Evolutionary conservation across 2,113 vertebrate genomes (phyloP).

Genomic region (Phycodurus eques): DNA sequence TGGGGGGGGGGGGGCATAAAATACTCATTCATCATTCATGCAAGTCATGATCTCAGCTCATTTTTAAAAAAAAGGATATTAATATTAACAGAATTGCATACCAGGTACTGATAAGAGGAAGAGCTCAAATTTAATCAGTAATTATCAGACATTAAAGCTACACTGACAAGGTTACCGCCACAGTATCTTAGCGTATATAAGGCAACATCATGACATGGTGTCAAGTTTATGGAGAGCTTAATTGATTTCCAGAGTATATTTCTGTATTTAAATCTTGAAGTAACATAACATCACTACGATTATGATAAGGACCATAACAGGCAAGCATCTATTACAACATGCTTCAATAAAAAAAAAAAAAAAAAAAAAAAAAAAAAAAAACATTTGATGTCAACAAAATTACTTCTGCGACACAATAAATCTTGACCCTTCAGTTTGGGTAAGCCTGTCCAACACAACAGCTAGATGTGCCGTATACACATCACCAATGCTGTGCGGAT

Average conservation of each 20-base stretch:
- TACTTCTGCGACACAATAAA: no score
- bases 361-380: no score
- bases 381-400: no score
- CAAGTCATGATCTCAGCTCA: neutral
- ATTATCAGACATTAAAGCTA: conserved; percentile 82
- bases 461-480: no score
- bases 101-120: neutral
- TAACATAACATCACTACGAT: neutral
- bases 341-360: no score
- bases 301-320: no score
- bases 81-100: neutral
- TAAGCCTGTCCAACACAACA: no score
- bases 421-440: no score
- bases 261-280: neutral
- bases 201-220: neutral
- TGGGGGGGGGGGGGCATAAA: neutral
- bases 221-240: neutral
- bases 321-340: no score
- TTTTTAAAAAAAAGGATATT: neutral
- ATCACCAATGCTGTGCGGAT: no score
- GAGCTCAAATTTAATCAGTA: conserved; percentile 74
- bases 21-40: neutral
- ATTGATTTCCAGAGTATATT: neutral
- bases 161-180: conserved; percentile 29
- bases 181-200: neutral